Evolutionary conservation across 1,140 invertebrate genomes (phyloP), one percentile per base, ranked within the genome.

Genomic region (Camponotus pennsylvanicus): DNA sequence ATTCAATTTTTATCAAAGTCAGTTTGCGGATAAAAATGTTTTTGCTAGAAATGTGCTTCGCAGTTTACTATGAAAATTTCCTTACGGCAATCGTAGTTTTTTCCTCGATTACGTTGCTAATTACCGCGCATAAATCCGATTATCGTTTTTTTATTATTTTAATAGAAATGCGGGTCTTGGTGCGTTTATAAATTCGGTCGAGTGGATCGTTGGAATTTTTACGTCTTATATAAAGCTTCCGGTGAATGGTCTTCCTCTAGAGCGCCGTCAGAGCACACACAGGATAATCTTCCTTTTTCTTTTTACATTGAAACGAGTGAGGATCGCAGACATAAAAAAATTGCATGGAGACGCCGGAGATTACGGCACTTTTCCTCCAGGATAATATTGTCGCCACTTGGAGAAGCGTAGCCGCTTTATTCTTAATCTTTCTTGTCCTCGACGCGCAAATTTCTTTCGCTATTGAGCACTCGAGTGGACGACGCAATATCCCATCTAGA

Each of bases 101-200:
- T 63, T 5, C 4, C 6, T 42, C 42, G 52, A 40, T 75, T 73
- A 80, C 49, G 37, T 61, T 21, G 55, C 52, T 49, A 32, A 57
- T 63, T 83, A 73, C 40, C 27, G 27, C 55, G 79, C 75, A 83
- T 83, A 83, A 83, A 83, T 83, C 69, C 2, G 69, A 55, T 83
- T 82, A 73, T 55, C 15, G 15, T 18, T 73, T 73, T 83, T 69
- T 83, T 73, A 83, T 83, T 73, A 83, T 83, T 83, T 57, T 75
- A 75, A 83, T 63, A 69, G 27, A 61, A 73, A 49, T 42, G 34
- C 75, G 40, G 27, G 21, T 7, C 55, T 61, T 40, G 15, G 7
- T 57, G 67, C 79, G 27, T 75, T 83, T 45, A 75, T 83, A 75
- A 83, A 83, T 83, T 40, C 57, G 40, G 75, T 75, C 79, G 79